phyloP scores from a whole-genome alignment of 2,797 vertebrate genomes.

The Clarias platycephalus region DNA sequence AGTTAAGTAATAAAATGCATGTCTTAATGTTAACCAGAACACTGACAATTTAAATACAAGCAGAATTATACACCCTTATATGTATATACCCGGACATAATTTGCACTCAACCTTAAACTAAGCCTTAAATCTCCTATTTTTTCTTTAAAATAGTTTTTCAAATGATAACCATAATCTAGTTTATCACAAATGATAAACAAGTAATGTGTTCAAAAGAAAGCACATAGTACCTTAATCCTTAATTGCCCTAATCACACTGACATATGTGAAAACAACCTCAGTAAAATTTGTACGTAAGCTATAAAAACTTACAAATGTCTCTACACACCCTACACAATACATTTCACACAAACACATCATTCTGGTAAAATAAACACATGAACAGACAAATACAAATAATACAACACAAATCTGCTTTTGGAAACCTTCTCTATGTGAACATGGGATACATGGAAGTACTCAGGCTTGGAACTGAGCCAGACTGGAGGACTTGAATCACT shows the following conservation, averaged over 20 bases:
- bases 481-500: constrained; percentile 37
- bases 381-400: background rate
- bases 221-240: background rate
- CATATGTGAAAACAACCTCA: background rate
- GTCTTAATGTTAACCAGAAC: background rate
- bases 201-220: background rate
- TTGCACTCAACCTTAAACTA: too few species aligned
- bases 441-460: background rate
- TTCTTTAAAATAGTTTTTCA: background rate
- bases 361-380: background rate
- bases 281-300: background rate
- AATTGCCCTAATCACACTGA: background rate
- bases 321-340: background rate
- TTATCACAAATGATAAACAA: background rate
- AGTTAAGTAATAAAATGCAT: background rate
- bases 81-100: too few species aligned
- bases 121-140: too few species aligned
- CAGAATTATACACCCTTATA: background rate
- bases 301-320: background rate
- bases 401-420: background rate
- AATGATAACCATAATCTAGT: background rate
- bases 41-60: background rate
- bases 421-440: background rate
- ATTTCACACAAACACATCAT: background rate
- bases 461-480: constrained; percentile 41